These are phyloP conservation scores for Myotis davidii DNA, from an alignment of 2,113 vertebrate genomes.

Conservation along the genomic window DNA sequence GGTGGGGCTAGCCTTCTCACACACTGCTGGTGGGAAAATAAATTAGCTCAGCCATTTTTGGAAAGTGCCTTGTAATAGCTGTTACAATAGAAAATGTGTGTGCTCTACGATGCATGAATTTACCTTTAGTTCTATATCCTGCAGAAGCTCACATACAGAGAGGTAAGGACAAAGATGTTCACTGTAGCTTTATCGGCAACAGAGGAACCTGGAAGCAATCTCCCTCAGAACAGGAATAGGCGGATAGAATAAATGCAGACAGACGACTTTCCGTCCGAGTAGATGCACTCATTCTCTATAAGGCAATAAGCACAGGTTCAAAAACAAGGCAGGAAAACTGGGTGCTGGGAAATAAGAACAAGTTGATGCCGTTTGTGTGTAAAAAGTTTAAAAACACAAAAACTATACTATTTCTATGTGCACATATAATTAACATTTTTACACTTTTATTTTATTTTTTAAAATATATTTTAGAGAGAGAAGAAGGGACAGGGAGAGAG, in stretches of 20 bases:
- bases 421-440: background rate
- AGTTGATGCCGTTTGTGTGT: background rate
- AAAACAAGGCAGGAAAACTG: background rate
- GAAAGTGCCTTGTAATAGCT: background rate
- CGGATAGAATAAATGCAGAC: background rate
- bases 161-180: too few relatives aligned
- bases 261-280: too few relatives aligned
- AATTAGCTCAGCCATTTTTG: background rate
- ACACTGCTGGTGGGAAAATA: background rate
- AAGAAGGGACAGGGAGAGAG: too few relatives aligned
- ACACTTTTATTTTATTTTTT: too few relatives aligned
- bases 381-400: background rate
- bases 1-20: background rate
- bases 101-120: background rate
- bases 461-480: too few relatives aligned
- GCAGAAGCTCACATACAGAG: background rate
- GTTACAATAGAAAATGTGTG: background rate
- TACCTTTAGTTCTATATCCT: background rate
- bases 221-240: background rate
- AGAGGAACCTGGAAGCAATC: too few relatives aligned
- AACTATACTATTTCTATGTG: background rate
- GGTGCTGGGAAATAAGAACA: background rate
- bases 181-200: too few relatives aligned
- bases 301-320: accelerated
- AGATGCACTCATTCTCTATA: background rate